phyloP scores from a whole-genome alignment of 2,797 vertebrate genomes.

The Caiman crocodilus region DNA sequence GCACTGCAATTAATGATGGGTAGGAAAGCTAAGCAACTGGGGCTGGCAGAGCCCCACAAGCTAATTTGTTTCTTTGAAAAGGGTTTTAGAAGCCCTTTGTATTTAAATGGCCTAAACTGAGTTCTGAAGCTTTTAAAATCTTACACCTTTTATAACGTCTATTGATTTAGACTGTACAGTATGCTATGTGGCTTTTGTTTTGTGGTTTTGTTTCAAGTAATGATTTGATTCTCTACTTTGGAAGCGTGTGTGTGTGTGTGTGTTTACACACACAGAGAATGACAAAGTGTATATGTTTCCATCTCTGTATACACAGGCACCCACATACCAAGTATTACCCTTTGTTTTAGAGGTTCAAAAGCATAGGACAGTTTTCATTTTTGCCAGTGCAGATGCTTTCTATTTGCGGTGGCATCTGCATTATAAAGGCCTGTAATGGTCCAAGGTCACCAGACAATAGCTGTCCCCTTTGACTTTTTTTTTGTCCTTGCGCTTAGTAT shows the following conservation, averaged over 20 bases:
- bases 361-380: background rate
- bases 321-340: background rate
- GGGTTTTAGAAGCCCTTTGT: background rate
- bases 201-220: background rate
- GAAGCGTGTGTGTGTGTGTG: fast-evolving
- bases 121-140: background rate
- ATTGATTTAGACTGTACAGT: fast-evolving
- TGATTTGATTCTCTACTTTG: background rate
- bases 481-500: constrained; percentile 26
- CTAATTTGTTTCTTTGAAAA: background rate
- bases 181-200: background rate
- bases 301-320: no score
- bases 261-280: background rate
- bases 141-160: background rate
- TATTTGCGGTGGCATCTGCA: background rate
- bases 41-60: background rate
- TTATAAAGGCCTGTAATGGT: background rate
- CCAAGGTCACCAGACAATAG: background rate
- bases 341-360: background rate
- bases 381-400: background rate
- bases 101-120: background rate
- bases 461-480: background rate
- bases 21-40: background rate
- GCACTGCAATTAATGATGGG: background rate
- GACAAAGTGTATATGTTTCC: no score